These are phyloP conservation scores for Zootermopsis nevadensis DNA, from an alignment of 2,888 invertebrate genomes.

Conservation along the genomic window DNA sequence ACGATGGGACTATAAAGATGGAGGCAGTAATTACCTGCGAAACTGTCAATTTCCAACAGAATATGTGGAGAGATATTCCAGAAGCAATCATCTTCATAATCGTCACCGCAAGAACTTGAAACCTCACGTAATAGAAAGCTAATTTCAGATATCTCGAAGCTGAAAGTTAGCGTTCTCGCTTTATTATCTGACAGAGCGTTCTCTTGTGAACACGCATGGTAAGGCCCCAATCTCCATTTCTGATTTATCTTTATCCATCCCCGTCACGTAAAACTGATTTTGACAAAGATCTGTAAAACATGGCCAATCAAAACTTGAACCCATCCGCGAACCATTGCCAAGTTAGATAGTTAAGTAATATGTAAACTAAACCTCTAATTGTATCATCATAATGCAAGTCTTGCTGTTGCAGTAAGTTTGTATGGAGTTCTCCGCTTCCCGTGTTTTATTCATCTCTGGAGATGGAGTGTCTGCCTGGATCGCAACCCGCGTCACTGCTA, in stretches of 20 bases:
- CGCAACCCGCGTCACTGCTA: background rate
- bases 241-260: background rate
- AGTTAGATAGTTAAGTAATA: background rate
- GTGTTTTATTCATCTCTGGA: slow-evolving; percentile 14
- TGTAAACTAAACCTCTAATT: background rate
- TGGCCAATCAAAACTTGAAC: background rate
- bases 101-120: too few species aligned
- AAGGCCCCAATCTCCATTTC: background rate
- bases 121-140: too few species aligned
- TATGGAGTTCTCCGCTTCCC: background rate
- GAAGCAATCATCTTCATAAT: too few species aligned
- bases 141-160: too few species aligned
- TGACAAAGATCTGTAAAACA: background rate
- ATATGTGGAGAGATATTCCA: too few species aligned
- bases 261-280: background rate
- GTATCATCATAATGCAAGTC: background rate
- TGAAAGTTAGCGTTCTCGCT: background rate
- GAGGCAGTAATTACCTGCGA: too few species aligned
- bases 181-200: background rate
- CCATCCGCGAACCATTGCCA: background rate
- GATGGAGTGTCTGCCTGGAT: background rate
- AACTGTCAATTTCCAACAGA: too few species aligned
- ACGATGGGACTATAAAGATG: too few species aligned
- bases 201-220: background rate
- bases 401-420: background rate